A percentile compares a stretch with the other conserved stretches of the same genome.
Conservation (phyloP, 2,888 invertebrate species). For the Quadroppia sp. region DNA sequence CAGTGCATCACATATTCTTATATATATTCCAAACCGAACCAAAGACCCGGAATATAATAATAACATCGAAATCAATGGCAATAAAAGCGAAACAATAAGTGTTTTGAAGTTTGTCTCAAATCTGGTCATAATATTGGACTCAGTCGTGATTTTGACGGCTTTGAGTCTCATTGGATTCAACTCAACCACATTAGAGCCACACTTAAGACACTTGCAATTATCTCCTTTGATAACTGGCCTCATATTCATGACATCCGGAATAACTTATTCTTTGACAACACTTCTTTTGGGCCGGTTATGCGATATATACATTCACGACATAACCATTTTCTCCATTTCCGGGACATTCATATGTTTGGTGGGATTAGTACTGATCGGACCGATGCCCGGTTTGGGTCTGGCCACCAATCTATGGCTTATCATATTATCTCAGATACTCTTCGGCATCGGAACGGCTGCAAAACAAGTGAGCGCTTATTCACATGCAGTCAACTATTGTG, state of each 20-base stretch:
- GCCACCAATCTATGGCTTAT: constrained; percentile 19
- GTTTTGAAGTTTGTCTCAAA: constrained; percentile 19
- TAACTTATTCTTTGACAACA: constrained; percentile 71
- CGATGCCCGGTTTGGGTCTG: constrained; percentile 19
- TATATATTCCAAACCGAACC: neutral
- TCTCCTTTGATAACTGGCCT: constrained; percentile 67
- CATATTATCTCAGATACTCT: constrained; percentile 17
- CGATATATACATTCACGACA: neutral
- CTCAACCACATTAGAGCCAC: constrained; percentile 80
- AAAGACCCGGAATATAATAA: neutral
- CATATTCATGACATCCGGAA: constrained; percentile 78
- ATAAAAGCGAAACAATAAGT: neutral
- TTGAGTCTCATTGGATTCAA: constrained; percentile 66
- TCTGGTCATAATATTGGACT: constrained; percentile 32
- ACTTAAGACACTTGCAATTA: constrained; percentile 60
- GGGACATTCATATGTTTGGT: constrained; percentile 23
- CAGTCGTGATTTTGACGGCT: constrained; percentile 37
- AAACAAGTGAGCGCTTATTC: constrained; percentile 41
- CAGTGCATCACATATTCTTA: neutral
- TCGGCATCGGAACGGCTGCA: constrained; percentile 38
- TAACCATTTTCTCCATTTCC: constrained; percentile 26
- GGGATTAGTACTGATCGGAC: constrained; percentile 38
- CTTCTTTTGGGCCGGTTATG: constrained; percentile 34
- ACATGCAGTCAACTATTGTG: constrained; percentile 38
- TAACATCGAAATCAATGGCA: neutral